Base-by-base conservation (phyloP, 2,797 vertebrate genomes). In the Anniella stebbinsi region DNA sequence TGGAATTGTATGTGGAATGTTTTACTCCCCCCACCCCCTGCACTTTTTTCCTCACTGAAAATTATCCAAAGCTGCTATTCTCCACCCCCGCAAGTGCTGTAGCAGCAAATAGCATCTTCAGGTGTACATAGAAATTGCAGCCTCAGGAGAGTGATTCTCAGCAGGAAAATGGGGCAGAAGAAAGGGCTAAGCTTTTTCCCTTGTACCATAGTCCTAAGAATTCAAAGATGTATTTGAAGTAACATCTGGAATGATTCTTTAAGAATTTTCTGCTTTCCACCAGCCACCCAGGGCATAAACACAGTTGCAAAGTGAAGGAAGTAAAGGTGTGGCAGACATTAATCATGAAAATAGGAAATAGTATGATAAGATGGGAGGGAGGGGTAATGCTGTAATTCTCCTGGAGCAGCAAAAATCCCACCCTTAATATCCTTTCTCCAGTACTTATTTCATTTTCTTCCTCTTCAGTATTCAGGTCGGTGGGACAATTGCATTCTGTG, bases 391-490 rank as follows among this genome's bases (percentile, higher is more conserved):
- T 51, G 60, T 25, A 48, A 48, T 18, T 51, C 11, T 21, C 1
- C 0, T 54, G 7, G 84, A 10, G 4, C 72, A 54, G 67, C 25
- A 25, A 38, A 0, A 48, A 41, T 13, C 36, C 57, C 9, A 57
- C 21, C 0, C 88, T 89, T 1, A 5, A 48, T 70, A 1, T 81
- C 41, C 41, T 77, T 70, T 60, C n/a, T 38, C 23, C 33, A 30
- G 23, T 4, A 6, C 54, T 89, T 48, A 76, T 0, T 9, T 33
- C 1, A 1, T 88, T 21, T 66, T 84, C 21, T 78, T 67, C 80
- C 84, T 75, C 66, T 80, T 48, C 95, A 98, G 97, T 82, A 92
- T 98, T 93, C 96, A 96, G 92, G 85, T 97, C 45, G 97, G 78
- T 0, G 96, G 95, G 6, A 76, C 90, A 0, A 77, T 89, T 85